A percentile compares a stretch with the other conserved stretches of the same genome.
These are phyloP conservation scores for Physocephala rufipes DNA, from an alignment of 2,888 invertebrate species.

Conservation along the genomic window DNA sequence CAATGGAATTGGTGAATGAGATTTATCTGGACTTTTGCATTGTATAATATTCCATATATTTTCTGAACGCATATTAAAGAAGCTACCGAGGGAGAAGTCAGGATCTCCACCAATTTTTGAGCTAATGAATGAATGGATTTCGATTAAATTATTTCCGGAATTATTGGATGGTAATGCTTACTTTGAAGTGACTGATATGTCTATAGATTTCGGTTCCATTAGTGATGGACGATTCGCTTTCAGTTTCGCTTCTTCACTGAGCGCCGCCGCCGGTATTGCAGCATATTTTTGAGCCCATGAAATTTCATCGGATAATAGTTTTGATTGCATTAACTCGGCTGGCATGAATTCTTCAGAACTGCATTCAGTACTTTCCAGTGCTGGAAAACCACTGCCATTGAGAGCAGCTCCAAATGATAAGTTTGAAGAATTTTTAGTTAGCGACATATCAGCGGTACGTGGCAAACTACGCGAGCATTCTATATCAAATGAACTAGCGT, in stretches of 20 bases:
- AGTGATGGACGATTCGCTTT: constrained; percentile 39
- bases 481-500: constrained; percentile 41
- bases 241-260: constrained; percentile 54
- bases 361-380: constrained; percentile 12
- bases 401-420: constrained; percentile 47
- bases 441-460: constrained; percentile 60
- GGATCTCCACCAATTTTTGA: constrained; percentile 55
- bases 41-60: constrained; percentile 56
- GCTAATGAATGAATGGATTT: constrained; percentile 41
- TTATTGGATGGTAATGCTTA: constrained; percentile 35
- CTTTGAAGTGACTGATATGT: constrained; percentile 49
- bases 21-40: constrained; percentile 50
- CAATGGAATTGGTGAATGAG: constrained; percentile 48
- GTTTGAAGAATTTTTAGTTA: constrained; percentile 44
- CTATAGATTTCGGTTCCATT: constrained; percentile 42
- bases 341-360: constrained; percentile 55
- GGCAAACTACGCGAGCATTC: constrained; percentile 54
- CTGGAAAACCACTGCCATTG: constrained; percentile 38
- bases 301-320: constrained; percentile 59
- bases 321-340: constrained; percentile 61
- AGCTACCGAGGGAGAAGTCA: constrained; percentile 61
- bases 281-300: constrained; percentile 63
- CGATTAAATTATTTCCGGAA: not conserved
- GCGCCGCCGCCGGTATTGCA: constrained; percentile 57
- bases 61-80: constrained; percentile 60